Evolutionary conservation across 2,113 vertebrate species (phyloP).

Genomic region (Zosterops japonicus): DNA sequence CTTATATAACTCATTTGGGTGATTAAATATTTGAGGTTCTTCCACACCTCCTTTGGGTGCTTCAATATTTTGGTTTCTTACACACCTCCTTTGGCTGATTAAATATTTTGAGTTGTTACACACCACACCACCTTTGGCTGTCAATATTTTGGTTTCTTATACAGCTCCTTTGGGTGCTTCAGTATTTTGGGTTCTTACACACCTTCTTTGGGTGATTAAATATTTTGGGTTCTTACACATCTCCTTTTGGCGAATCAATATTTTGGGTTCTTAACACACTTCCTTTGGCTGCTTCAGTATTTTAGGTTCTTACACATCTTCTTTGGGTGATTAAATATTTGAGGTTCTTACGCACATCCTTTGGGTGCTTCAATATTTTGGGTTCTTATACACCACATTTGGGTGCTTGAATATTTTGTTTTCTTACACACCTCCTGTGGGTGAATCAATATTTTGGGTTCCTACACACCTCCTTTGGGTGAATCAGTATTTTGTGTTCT

Average conservation of each 20-base stretch:
- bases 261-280: fast-evolving
- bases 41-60: fast-evolving
- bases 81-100: neutral
- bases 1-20: neutral
- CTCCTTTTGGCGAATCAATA: too few species aligned
- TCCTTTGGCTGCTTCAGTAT: neutral
- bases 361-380: neutral
- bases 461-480: fast-evolving
- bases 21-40: fast-evolving
- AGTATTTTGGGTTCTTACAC: too few species aligned
- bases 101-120: neutral
- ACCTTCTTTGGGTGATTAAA: fast-evolving
- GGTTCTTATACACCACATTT: neutral
- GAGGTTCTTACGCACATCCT: fast-evolving
- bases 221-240: fast-evolving
- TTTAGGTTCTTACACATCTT: fast-evolving
- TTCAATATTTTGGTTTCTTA: neutral
- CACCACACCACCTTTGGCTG: neutral
- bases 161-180: fast-evolving
- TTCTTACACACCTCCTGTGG: neutral
- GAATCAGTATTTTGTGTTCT: neutral
- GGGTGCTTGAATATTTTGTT: fast-evolving
- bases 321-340: neutral
- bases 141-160: fast-evolving
- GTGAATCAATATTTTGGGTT: neutral